Percentiles rank a stretch among this genome's conserved stretches.
Evolutionary conservation across 1,140 invertebrate species (phyloP).

Genomic region (Galendromus occidentalis): DNA sequence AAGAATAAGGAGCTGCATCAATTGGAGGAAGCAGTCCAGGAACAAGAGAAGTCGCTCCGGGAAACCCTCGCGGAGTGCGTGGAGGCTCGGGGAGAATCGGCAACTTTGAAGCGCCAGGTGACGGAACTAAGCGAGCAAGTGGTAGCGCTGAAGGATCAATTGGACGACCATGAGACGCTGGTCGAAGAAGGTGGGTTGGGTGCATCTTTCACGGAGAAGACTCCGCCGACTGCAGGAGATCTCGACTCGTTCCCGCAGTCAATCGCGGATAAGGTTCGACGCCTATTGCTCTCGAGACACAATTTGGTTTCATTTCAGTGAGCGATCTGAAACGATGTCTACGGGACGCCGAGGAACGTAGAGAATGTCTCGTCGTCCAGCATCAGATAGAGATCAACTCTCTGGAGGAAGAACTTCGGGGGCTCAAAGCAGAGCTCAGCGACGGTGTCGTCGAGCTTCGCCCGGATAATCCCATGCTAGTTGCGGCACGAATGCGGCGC

Average conservation of each 20-base stretch:
- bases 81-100: not conserved
- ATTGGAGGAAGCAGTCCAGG: not conserved
- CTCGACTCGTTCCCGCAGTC: not conserved
- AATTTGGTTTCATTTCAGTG: not conserved
- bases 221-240: not conserved
- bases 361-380: not conserved
- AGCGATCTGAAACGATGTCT: not conserved
- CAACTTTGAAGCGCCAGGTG: not conserved
- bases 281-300: not conserved
- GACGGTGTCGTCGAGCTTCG: not conserved
- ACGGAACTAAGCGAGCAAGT: not conserved
- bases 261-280: not conserved
- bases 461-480: too few relatives aligned
- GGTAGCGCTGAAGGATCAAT: not conserved
- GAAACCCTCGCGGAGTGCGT: not conserved
- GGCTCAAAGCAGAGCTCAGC: not conserved
- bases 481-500: too few relatives aligned
- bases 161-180: not conserved
- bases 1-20: not conserved
- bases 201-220: not conserved
- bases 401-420: not conserved
- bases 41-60: not conserved
- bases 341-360: not conserved
- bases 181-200: not conserved
- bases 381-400: not conserved